Conservation (phyloP, 2,888 invertebrate genomes). For the Lissocephala sabroskyi region DNA sequence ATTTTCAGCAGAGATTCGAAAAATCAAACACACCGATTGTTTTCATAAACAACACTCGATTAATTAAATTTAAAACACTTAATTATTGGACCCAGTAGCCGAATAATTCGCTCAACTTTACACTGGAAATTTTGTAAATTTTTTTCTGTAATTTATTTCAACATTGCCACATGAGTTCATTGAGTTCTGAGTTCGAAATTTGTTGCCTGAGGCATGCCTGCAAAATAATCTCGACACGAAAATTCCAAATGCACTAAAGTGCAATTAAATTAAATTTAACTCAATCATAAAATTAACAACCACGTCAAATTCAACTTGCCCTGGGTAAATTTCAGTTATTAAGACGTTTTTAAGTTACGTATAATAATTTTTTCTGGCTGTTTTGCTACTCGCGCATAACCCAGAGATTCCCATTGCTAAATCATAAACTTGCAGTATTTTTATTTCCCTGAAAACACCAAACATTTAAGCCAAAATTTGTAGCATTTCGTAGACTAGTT, state of each 20-base stretch:
- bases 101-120: no score
- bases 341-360: no score
- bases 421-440: constrained; percentile 10
- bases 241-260: constrained; percentile 12
- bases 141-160: constrained; percentile 10
- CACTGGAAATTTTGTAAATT: constrained; percentile 16
- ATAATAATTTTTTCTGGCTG: no score
- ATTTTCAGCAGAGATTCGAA: no score
- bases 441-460: no score
- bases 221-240: constrained; percentile 1
- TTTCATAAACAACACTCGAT: neutral
- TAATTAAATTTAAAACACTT: neutral
- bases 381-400: no score
- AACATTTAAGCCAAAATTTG: constrained; percentile 12
- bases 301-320: no score
- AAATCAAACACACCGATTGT: constrained; percentile 12
- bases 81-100: neutral
- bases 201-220: constrained; percentile 53
- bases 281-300: no score
- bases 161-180: constrained; percentile 20
- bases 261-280: constrained; percentile 8
- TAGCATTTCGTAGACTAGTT: constrained; percentile 34
- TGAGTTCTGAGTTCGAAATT: constrained; percentile 42
- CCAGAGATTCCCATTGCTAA: no score
- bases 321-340: no score